Evolutionary conservation across 2,113 vertebrate genomes (phyloP), one percentile per base, ranked within the genome.

Genomic region (Sylvietta virens): DNA sequence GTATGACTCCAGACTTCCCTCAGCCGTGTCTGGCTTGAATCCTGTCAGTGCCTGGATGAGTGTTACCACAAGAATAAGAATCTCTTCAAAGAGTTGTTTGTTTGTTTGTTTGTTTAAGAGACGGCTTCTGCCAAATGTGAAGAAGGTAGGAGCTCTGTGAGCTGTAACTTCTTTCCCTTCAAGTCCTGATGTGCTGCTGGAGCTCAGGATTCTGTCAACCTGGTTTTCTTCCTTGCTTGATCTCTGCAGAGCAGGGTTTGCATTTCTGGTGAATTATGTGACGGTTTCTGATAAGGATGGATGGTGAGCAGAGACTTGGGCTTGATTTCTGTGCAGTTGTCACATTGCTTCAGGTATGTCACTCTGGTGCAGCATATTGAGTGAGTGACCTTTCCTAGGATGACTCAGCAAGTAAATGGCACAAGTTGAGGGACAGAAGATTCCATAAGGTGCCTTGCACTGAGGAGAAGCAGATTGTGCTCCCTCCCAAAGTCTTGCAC

Each of bases 41-140:
- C 93, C 78, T 82, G 54, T 91, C 74, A 65, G 62, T 89, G 70
- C 60, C 1, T 18, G 51, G 86, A 89, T 2, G 9, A 85, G 40
- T 31, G 56, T 90, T 91, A 54, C 79, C 15, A 3, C 92, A 96
- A 93, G 93, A 95, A 92, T 94, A 90, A 88, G 71, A 60, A 94
- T 64, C 45, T 85, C 81, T 91, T 87, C 58, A 86, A 87, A 93
- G 88, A 35, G 39, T 27, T 71, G 72, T 72, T 88, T 73, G 76
- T 81, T 87, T 45, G 50, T 66, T 94, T 91, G 45, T 74, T 92
- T 76, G 23, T 76, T 69, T 80, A 85, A 77, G 35, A 80, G 30
- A 33, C 0, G 1, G 18, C 22, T 90, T 89, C 84, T 95, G 91
- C 74, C 93, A 91, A 85, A 90, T 61, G 50, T 70, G 71, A 51